A percentile compares a stretch with the other conserved stretches of the same genome.
Conservation (phyloP, 2,113 vertebrate genomes). For the Tapirus terrestris region DNA sequence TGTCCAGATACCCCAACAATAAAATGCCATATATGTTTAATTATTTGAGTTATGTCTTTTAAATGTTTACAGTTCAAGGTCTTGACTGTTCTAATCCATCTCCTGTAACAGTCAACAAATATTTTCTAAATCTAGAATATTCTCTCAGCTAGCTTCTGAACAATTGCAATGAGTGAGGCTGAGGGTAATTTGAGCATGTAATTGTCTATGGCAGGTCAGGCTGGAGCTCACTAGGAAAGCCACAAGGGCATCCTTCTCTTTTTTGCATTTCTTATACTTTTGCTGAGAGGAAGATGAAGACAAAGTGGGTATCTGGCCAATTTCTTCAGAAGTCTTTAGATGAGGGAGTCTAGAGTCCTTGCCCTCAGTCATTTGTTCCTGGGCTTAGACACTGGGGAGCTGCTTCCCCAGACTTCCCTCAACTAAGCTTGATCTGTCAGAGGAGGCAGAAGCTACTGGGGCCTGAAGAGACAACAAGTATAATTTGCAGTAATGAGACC, state of each 20-base stretch:
- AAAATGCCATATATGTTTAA: neutral
- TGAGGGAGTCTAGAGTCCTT: neutral
- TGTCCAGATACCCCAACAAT: neutral
- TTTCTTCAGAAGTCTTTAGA: slow-evolving; percentile 13
- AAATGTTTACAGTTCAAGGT: neutral
- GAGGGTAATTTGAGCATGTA: neutral
- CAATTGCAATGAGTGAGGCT: neutral
- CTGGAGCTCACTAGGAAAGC: neutral
- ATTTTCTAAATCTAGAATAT: neutral
- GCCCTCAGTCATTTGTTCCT: neutral
- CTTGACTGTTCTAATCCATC: neutral
- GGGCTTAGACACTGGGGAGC: neutral
- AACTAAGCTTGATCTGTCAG: neutral
- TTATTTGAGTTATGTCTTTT: neutral
- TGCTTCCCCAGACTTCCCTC: neutral
- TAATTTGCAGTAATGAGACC: slow-evolving; percentile 42
- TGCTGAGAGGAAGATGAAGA: neutral
- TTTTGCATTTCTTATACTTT: slow-evolving; percentile 3
- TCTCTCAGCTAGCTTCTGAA: neutral
- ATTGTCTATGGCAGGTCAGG: neutral
- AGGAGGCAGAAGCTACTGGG: neutral
- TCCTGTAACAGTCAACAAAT: neutral
- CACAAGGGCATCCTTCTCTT: neutral
- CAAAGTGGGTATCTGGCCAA: neutral
- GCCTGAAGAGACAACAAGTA: neutral